Base-by-base conservation (phyloP, 1,140 invertebrate genomes). In the Saccostrea echinata region DNA sequence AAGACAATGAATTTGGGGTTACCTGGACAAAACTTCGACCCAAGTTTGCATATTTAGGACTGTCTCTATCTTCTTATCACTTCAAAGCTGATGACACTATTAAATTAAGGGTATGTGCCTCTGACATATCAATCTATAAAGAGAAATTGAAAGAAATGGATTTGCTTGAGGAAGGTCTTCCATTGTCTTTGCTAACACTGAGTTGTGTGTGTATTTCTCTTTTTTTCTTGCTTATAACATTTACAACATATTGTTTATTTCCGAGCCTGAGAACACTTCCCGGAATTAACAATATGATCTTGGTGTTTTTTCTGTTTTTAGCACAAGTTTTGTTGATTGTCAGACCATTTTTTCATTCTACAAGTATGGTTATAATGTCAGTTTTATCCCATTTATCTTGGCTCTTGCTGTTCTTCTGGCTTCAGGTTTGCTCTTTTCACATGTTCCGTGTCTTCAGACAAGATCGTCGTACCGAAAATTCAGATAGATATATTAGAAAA, bases 211-310 rank as follows among this genome's bases (percentile, higher is more conserved):
- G 53, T 35, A 33, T 57, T 12, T 55, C 30, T 21, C 16, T 80
- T 18, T 82, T 80, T 8, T 86, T 18, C 57, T 61, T 86, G 11
- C 35, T 86, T 35, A 18, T 86, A 9, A 86, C 86, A n/a, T 86
- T 86, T n/a, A 1, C 83, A 53, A 82, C 80, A 1, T 86, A 82
- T 82, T 27, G 76, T 21, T 1, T 82, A 1, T 82, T 82, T 61
- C 86, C 86, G 43, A 55, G 18, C 16, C 53, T 86, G 1, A 53
- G 80, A 57, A 82, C 86, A 61, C 64, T 86, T 57, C 86, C 86
- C 18, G 86, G 86, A 43, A 82, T 35, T 18, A 86, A 86, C 51
- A 86, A 86, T 71, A 86, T 86, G 86, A 9, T 53, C 30, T 55
- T 86, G 4, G 80, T 86, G 27, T 30, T 86, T 21, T 30, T 55